Evolutionary conservation across 2,888 invertebrate species (phyloP).

Genomic region (Mythimna pallens): DNA sequence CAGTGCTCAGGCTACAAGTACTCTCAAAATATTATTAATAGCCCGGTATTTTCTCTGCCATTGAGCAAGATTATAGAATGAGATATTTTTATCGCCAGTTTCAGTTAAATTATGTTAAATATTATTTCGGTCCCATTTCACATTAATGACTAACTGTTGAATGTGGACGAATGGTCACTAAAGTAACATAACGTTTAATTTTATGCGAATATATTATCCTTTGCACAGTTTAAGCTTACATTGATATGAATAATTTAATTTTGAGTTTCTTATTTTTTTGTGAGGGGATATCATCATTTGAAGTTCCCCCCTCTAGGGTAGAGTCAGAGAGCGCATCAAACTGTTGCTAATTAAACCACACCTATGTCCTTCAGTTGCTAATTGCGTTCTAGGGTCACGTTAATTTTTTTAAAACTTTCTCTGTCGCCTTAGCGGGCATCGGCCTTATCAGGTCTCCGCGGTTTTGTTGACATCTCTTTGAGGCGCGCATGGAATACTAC

Average conservation of each 20-base stretch:
- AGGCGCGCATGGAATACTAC: too few species aligned
- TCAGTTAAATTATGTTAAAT: conserved; percentile 30
- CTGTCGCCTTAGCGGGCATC: too few species aligned
- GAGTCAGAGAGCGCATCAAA: too few species aligned
- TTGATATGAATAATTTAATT: conserved; percentile 15
- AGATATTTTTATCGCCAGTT: conserved; percentile 39
- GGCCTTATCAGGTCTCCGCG: too few species aligned
- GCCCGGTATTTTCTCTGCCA: conserved; percentile 27
- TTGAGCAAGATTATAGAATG: conserved; percentile 22
- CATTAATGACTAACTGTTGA: conserved; percentile 24
- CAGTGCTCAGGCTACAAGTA: background rate
- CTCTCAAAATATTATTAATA: conserved; percentile 18
- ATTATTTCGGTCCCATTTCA: conserved; percentile 38
- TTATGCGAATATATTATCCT: conserved; percentile 35
- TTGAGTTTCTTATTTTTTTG: background rate
- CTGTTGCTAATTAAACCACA: too few species aligned
- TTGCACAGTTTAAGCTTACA: background rate
- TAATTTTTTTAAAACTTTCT: too few species aligned
- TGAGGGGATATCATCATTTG: too few species aligned
- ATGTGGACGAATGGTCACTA: conserved; percentile 16
- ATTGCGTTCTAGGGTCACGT: too few species aligned
- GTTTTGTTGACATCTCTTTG: too few species aligned
- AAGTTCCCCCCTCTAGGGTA: too few species aligned
- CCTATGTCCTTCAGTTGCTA: too few species aligned
- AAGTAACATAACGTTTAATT: conserved; percentile 9